A percentile compares a stretch with the other conserved stretches of the same genome.
Conservation (phyloP, 2,113 vertebrate genomes). For the Cervus canadensis region DNA sequence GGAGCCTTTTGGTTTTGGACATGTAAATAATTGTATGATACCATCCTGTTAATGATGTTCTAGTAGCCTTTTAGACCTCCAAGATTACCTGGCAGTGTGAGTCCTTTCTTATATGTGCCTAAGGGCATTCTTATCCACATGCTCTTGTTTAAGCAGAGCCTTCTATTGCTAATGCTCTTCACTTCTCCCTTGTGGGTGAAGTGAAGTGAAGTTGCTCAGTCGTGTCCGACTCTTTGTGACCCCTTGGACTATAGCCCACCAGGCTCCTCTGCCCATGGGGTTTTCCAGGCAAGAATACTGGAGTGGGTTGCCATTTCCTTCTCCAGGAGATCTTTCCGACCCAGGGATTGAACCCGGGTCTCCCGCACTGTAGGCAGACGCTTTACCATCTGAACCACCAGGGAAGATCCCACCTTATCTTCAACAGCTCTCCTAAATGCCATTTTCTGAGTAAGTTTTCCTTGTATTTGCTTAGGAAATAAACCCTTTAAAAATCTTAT, state of each 20-base stretch:
- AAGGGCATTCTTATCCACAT: neutral
- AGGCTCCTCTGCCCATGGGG: too few relatives aligned
- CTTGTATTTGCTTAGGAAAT: neutral
- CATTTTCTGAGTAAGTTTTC: neutral
- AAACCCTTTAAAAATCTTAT: neutral
- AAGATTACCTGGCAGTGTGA: neutral
- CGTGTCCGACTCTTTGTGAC: too few relatives aligned
- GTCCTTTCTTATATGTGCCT: neutral
- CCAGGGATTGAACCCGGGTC: too few relatives aligned
- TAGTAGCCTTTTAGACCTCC: neutral
- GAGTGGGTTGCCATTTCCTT: too few relatives aligned
- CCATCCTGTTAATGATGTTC: neutral
- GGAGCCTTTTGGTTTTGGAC: neutral
- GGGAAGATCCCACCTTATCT: neutral
- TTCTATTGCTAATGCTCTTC: neutral
- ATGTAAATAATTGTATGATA: neutral
- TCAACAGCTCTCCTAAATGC: neutral
- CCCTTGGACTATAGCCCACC: too few relatives aligned
- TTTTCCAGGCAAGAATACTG: too few relatives aligned
- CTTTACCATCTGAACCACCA: too few relatives aligned
- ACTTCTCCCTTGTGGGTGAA: neutral
- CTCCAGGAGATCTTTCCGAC: too few relatives aligned
- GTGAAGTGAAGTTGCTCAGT: too few relatives aligned
- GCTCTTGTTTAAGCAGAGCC: neutral
- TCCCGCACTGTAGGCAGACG: too few relatives aligned